Evolutionary conservation across 1,140 invertebrate genomes (phyloP).

Genomic region (Drosophila setifemur): DNA sequence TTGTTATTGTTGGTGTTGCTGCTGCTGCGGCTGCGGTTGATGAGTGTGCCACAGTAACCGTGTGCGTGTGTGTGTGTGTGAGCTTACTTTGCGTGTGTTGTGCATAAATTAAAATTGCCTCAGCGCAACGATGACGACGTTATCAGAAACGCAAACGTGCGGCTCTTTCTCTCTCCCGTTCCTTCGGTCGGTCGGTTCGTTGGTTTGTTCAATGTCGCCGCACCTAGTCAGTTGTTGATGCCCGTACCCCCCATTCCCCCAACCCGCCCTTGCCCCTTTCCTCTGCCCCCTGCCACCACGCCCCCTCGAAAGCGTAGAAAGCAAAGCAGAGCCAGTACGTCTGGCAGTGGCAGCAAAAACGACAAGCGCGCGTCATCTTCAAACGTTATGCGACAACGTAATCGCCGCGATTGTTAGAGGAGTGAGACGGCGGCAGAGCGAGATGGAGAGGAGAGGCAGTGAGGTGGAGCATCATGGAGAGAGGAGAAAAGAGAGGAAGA

Average conservation of each 20-base stretch:
- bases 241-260: neutral
- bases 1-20: constrained; percentile 26
- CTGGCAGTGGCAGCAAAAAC: constrained; percentile 62
- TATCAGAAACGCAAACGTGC: constrained; percentile 51
- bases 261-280: neutral
- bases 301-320: constrained; percentile 24
- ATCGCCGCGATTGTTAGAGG: constrained; percentile 29
- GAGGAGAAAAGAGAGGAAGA: constrained; percentile 19
- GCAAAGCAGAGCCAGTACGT: constrained; percentile 63
- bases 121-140: constrained; percentile 64
- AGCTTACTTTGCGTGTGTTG: constrained; percentile 38
- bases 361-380: constrained; percentile 68
- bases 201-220: constrained; percentile 69
- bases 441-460: constrained; percentile 8
- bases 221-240: constrained; percentile 54
- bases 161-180: neutral
- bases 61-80: constrained; percentile 18
- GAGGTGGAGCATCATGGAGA: constrained; percentile 3
- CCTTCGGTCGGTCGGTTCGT: constrained; percentile 27
- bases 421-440: neutral
- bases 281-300: neutral
- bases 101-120: constrained; percentile 76
- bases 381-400: constrained; percentile 63
- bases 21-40: no score
- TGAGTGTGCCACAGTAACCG: no score